phyloP scores from a whole-genome alignment of 2,888 invertebrate genomes.

The Epirrita christyi region DNA sequence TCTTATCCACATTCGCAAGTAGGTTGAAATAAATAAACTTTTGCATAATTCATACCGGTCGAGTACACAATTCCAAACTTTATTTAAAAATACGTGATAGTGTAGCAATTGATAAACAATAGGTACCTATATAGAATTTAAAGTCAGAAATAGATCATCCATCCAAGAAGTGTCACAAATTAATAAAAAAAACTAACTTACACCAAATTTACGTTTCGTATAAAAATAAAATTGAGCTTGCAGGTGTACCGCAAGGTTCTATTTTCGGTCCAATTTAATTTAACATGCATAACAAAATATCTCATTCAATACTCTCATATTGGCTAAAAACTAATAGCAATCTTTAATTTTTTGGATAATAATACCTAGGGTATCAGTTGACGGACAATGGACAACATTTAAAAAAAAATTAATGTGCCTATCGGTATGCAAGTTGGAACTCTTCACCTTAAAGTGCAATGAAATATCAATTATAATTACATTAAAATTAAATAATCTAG shows the following conservation, averaged over 20 bases:
- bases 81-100: too few species aligned
- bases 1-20: too few species aligned
- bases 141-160: too few species aligned
- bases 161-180: too few species aligned
- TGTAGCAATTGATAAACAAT: too few species aligned
- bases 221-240: not conserved
- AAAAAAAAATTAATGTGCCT: conserved; percentile 10
- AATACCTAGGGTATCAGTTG: not conserved
- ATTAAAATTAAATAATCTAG: not conserved
- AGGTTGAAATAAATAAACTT: too few species aligned
- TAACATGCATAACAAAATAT: not conserved
- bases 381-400: not conserved
- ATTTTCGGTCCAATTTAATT: not conserved
- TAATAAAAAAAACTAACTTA: not conserved
- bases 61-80: too few species aligned
- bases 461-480: conserved; percentile 1
- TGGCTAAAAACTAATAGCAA: not conserved
- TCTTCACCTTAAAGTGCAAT: conserved; percentile 6
- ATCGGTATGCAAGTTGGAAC: conserved; percentile 4
- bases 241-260: not conserved
- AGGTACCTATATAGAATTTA: too few species aligned
- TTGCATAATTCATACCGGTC: too few species aligned
- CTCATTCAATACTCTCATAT: not conserved
- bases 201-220: not conserved
- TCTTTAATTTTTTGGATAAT: not conserved